A percentile compares a stretch with the other conserved stretches of the same genome.
phyloP scores from a whole-genome alignment of 2,888 invertebrate genomes.

The Hoplodrina blanda region DNA sequence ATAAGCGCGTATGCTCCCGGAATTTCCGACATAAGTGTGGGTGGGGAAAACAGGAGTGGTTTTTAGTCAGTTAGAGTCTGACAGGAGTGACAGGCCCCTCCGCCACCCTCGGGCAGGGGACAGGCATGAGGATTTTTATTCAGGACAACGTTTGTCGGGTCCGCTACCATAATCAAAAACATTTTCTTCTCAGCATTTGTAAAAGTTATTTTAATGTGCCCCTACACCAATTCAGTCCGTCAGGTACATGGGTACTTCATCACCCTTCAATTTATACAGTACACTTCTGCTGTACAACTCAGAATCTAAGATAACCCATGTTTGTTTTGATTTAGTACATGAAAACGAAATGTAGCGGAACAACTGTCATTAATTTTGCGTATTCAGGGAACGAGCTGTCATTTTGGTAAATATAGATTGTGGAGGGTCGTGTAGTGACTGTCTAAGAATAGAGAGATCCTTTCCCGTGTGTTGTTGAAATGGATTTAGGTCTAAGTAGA shows the following conservation, averaged over 20 bases:
- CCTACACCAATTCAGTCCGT: not conserved
- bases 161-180: too few species aligned
- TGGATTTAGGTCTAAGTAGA: not conserved
- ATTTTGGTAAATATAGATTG: slow-evolving; percentile 52
- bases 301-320: slow-evolving; percentile 29
- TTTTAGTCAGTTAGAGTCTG: too few species aligned
- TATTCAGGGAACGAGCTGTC: slow-evolving; percentile 47
- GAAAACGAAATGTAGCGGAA: slow-evolving; percentile 38
- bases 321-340: slow-evolving; percentile 54
- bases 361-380: slow-evolving; percentile 51
- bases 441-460: slow-evolving; percentile 37
- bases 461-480: slow-evolving; percentile 9
- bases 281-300: not conserved
- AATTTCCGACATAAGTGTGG: too few species aligned
- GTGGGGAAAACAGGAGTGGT: too few species aligned
- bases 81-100: too few species aligned
- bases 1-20: too few species aligned
- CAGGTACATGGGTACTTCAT: not conserved
- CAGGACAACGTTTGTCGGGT: too few species aligned
- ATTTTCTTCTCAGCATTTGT: too few species aligned
- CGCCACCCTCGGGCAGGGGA: too few species aligned
- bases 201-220: too few species aligned
- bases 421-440: slow-evolving; percentile 44
- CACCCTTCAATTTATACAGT: not conserved
- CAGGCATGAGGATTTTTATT: too few species aligned